Base-by-base conservation (phyloP, 2,888 invertebrate species). In the Diploptera punctata region DNA sequence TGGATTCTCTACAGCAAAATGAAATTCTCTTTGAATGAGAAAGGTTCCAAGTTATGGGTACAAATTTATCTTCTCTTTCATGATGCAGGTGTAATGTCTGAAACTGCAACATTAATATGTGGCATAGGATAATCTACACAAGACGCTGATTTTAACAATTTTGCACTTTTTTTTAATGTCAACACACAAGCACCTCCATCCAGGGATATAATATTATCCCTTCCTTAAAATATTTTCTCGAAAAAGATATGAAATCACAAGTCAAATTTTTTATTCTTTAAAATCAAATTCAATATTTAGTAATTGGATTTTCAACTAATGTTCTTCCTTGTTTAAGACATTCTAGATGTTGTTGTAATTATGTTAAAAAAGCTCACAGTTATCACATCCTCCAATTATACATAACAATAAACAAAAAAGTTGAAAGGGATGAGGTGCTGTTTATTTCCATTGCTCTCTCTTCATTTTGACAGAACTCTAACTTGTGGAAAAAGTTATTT, bases 1-100 rank as follows among this genome's bases (percentile, higher is more conserved):
- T n/a, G n/a, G 29, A 47, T 18, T 65, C n/a, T 43, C 65, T 65
- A 44, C 47, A 65, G 65, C 65, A 65, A 65, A 47, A 65, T 65
- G 26, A 65, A 47, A 65, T 3, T 26, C 26, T 29, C 44, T 44
- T 65, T 44, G 18, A 57, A 0, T 26, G 9, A 9, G 54, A 54
- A 54, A 21, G 54, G 26, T 16, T 54, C 26, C 54, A 54, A 2
- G 26, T 26, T 21, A 26, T 24, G 54, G 29, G 4, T 26, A 7
- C 2, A 9, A 54, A 26, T 54, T 54, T 21, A 24, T n/a, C n/a
- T 57, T 29, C 1, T 29, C 29, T 57, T 31, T 24, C 29, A 29
- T 57, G n/a, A 24, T 29, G 31, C 57, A 57, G 29, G 31, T 1
- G 26, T 33, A 9, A 49, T 24, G 26, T 29, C 24, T 4, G 3